phyloP scores from a whole-genome alignment of 1,140 invertebrate genomes.

The Prorops nasuta region DNA sequence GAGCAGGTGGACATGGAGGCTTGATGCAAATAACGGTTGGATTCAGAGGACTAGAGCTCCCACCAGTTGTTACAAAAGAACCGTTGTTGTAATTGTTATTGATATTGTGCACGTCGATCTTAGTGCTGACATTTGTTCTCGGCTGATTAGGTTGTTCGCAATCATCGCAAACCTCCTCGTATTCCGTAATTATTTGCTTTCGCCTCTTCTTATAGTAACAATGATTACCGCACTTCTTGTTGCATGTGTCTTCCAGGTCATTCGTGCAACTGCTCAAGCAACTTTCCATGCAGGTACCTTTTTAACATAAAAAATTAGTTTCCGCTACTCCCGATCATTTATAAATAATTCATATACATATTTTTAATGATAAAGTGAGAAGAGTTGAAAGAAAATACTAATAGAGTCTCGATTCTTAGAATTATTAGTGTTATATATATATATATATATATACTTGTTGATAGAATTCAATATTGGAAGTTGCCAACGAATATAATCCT shows the following conservation, averaged over 20 bases:
- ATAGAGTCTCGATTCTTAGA: no score
- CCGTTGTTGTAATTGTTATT: no score
- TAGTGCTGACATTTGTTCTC: constrained; percentile 39
- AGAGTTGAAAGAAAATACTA: no score
- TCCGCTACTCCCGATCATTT: constrained; percentile 1
- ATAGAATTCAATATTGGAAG: no score
- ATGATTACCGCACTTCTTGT: constrained; percentile 11
- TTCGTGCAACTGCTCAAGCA: constrained; percentile 38
- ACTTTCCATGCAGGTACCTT: constrained; percentile 11
- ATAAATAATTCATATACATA: no score
- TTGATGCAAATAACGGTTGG: no score
- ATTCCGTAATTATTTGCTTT: constrained; percentile 32
- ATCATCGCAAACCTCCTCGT: constrained; percentile 26
- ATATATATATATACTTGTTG: no score
- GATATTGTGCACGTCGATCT: constrained; percentile 39
- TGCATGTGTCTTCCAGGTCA: constrained; percentile 16
- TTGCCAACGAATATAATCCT: no score
- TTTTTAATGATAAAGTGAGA: no score
- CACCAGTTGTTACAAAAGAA: no score
- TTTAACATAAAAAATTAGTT: constrained; percentile 9
- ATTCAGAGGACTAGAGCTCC: no score
- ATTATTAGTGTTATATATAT: no score
- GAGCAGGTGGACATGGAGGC: not conserved
- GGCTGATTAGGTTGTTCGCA: constrained; percentile 13
- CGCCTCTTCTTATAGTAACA: constrained; percentile 25